phyloP scores from a whole-genome alignment of 2,113 vertebrate genomes.

The mouse (Mus musculus) region DNA sequence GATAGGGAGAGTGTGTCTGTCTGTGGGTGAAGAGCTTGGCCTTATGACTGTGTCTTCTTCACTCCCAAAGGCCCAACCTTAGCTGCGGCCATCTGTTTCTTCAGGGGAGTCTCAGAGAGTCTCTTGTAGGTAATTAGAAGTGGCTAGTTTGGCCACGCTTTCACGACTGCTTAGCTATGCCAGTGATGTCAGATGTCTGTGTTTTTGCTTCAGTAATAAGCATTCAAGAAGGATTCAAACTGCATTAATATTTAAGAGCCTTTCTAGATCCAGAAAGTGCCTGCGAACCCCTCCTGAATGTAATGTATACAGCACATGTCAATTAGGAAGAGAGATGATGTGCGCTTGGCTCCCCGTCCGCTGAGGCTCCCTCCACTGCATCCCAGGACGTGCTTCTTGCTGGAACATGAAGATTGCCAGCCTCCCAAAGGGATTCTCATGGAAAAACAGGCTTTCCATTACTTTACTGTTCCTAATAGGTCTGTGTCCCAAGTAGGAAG shows the following conservation, averaged over 20 bases:
- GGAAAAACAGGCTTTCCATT: background rate
- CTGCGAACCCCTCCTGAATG: background rate
- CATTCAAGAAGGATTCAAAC: slow-evolving; percentile 20
- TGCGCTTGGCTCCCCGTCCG: background rate
- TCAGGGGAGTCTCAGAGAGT: background rate
- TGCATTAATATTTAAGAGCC: background rate
- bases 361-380: background rate
- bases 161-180: background rate
- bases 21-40: background rate
- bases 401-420: background rate
- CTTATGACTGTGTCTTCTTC: background rate
- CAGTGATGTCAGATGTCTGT: background rate
- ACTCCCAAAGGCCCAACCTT: background rate
- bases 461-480: slow-evolving; percentile 42
- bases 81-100: background rate
- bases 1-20: background rate
- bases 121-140: background rate
- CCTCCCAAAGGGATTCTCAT: background rate
- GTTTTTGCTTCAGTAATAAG: background rate
- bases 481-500: background rate
- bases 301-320: background rate
- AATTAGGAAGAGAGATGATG: background rate
- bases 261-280: slow-evolving; percentile 25
- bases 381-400: background rate
- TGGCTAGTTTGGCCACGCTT: background rate